Evolutionary conservation across 1,140 invertebrate genomes (phyloP).

Genomic region (Cylas formicarius): DNA sequence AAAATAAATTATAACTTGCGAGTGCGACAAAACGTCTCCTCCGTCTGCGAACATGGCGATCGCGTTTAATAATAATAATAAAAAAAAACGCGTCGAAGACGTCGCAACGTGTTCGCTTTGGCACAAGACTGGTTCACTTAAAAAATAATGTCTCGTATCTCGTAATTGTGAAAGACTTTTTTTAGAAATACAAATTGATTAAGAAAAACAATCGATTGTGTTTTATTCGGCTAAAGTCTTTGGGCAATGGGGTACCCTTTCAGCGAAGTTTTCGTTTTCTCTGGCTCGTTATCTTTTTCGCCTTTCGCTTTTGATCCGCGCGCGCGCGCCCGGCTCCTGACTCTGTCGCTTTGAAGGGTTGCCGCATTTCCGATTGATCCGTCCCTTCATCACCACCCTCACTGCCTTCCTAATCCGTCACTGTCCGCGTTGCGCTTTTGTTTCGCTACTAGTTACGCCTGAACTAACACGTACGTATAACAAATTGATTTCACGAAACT

Average conservation of each 20-base stretch:
- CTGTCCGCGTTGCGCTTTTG: no score
- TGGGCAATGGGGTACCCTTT: slow-evolving; percentile 29
- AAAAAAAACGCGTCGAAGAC: slow-evolving; percentile 19
- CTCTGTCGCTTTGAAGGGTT: slow-evolving; percentile 17
- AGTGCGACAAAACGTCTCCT: no score
- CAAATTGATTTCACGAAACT: no score
- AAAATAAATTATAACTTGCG: no score
- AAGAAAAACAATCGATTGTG: slow-evolving; percentile 30
- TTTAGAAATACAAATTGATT: slow-evolving; percentile 41
- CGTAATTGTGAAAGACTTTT: slow-evolving; percentile 39
- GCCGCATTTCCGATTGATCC: slow-evolving; percentile 13
- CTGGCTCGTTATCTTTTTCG: slow-evolving; percentile 6
- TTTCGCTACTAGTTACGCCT: no score
- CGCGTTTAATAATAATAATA: slow-evolving; percentile 32
- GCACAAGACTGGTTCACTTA: slow-evolving; percentile 37
- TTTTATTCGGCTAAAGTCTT: no score
- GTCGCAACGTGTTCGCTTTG: no score
- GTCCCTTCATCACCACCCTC: no score
- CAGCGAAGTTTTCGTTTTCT: slow-evolving; percentile 17
- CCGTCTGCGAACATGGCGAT: no score
- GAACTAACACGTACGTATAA: no score
- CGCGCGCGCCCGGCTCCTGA: neutral
- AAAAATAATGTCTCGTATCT: slow-evolving; percentile 38
- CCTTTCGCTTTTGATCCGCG: slow-evolving; percentile 8
- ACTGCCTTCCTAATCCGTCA: no score